phyloP scores from a whole-genome alignment of 2,113 vertebrate species.

The Probosciger aterrimus region DNA sequence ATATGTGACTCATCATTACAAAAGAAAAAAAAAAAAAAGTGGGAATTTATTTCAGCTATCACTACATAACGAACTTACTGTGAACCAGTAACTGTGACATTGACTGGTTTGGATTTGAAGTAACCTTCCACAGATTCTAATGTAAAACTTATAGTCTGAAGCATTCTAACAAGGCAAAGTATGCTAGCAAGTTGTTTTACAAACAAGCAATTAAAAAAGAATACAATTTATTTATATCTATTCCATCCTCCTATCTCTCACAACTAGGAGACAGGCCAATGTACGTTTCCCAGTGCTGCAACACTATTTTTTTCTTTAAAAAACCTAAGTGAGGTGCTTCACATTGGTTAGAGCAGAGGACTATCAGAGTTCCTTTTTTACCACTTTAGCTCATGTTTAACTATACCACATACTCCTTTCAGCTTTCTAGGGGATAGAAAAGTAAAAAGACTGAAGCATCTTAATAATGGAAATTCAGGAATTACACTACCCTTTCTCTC shows the following conservation, averaged over 20 bases:
- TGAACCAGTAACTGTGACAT: background rate
- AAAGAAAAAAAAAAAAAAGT: background rate
- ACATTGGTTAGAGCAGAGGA: background rate
- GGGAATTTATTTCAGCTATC: background rate
- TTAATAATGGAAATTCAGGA: background rate
- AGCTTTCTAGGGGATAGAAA: background rate
- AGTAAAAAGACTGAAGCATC: background rate
- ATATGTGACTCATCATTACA: background rate
- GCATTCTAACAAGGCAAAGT: background rate
- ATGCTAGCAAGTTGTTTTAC: background rate
- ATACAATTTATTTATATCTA: background rate
- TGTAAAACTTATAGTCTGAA: background rate
- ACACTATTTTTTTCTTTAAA: background rate
- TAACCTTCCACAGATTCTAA: background rate
- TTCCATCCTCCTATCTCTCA: background rate
- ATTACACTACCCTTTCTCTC: background rate
- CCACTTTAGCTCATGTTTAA: background rate
- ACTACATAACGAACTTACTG: background rate
- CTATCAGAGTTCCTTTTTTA: background rate
- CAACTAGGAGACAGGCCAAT: background rate
- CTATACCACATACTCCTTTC: background rate
- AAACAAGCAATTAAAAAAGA: background rate
- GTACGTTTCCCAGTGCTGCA: background rate
- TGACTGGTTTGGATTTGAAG: background rate
- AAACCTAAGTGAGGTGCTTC: background rate